Percentiles rank a stretch among this genome's conserved stretches.
Conservation (phyloP, 2,888 invertebrate genomes). For the Bedellia somnulentella region DNA sequence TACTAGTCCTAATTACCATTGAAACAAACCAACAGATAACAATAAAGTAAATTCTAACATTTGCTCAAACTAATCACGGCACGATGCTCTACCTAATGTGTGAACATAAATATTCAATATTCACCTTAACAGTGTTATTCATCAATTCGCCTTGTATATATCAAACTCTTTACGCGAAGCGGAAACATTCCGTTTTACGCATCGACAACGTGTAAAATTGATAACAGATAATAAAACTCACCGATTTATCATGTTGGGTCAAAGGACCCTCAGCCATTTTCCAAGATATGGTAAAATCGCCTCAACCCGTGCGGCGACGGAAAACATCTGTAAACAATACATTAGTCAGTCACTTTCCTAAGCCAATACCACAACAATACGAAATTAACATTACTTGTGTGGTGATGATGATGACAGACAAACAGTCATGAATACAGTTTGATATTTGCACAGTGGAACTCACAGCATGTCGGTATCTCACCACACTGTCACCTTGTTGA, state of each 20-base stretch:
- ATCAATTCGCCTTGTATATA: no score
- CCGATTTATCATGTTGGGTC: conserved; percentile 46
- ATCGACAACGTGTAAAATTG: background rate
- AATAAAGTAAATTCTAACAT: no score
- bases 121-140: no score
- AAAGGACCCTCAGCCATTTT: conserved; percentile 54
- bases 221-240: conserved; percentile 21
- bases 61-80: no score
- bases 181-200: no score
- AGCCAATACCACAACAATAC: background rate
- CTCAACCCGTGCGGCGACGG: conserved; percentile 49
- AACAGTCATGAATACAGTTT: conserved; percentile 45
- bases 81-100: no score
- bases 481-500: conserved; percentile 32
- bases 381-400: conserved; percentile 29
- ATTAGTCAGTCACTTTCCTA: conserved; percentile 32
- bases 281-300: conserved; percentile 56
- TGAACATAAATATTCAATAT: no score
- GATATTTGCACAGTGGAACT: conserved; percentile 28
- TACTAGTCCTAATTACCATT: no score
- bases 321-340: conserved; percentile 48
- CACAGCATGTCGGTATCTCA: conserved; percentile 34
- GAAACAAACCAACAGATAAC: no score
- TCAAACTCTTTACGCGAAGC: no score
- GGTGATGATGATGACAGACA: conserved; percentile 27